phyloP scores from a whole-genome alignment of 2,113 vertebrate genomes.

The Chauna torquata region DNA sequence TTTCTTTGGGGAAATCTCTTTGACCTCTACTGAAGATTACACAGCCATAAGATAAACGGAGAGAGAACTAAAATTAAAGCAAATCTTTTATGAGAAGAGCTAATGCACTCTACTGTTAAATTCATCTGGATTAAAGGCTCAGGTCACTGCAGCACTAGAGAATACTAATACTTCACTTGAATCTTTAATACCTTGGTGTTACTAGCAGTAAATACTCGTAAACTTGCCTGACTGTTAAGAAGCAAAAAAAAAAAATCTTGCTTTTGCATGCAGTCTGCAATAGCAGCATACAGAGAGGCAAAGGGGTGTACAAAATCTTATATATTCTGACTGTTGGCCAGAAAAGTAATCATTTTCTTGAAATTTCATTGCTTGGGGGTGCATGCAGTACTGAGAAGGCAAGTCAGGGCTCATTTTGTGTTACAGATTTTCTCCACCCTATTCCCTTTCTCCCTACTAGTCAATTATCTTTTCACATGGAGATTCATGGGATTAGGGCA shows the following conservation, averaged over 20 bases:
- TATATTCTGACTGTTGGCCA: background rate
- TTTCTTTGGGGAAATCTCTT: slow-evolving; percentile 73
- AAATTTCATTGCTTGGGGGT: slow-evolving; percentile 1
- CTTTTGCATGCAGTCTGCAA: background rate
- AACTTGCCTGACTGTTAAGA: background rate
- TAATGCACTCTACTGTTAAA: slow-evolving; percentile 60
- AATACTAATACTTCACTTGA: slow-evolving; percentile 32
- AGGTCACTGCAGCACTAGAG: background rate
- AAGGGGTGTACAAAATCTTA: background rate
- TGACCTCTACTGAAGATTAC: slow-evolving; percentile 75
- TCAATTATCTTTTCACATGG: slow-evolving; percentile 27
- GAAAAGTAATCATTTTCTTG: background rate
- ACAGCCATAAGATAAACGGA: slow-evolving; percentile 71
- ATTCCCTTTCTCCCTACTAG: background rate
- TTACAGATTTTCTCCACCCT: slow-evolving; percentile 2
- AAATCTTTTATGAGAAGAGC: slow-evolving; percentile 57
- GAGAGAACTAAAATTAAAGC: slow-evolving; percentile 74
- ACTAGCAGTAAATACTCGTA: slow-evolving; percentile 22
- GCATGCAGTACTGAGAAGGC: background rate
- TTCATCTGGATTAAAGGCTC: slow-evolving; percentile 61
- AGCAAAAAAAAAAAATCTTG: background rate
- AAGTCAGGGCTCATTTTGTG: slow-evolving; percentile 6
- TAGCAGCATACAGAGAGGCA: background rate
- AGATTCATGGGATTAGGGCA: background rate
- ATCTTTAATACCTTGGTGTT: slow-evolving; percentile 34